Base-by-base conservation (phyloP, 2,888 invertebrate species). In the Thumatha senex region DNA sequence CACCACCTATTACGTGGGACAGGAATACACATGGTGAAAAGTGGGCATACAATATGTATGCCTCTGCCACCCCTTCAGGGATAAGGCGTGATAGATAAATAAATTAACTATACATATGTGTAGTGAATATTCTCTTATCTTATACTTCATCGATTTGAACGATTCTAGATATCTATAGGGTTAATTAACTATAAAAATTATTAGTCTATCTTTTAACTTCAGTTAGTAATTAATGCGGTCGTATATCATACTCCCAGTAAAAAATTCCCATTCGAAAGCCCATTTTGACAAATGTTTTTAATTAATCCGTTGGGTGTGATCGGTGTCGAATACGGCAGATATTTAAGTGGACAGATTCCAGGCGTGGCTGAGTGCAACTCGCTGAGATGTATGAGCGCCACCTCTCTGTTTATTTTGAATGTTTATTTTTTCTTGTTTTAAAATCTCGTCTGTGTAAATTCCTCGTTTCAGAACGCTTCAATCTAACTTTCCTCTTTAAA, bases 201-300 rank as follows among this genome's bases (percentile, higher is more conserved):
- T 24, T 24, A 78, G 75, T 69, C 67, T 73, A 75, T 67, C 79
- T 78, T 82, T 82, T 80, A 70, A 78, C 79, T 68, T 77, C 74
- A 76, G 76, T 74, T 63, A 74, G 70, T 78, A 80, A 82, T 80
- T 79, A 82, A 78, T 80, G 78, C 70, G 66, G 70, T 68, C 56
- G 68, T 75, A 73, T 66, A 75, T 79, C 73, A 77, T 74, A 76
- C 44, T 67, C 72, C 54, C 66, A 61, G 68, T 74, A 77, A 73
- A 78, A 76, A 74, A 77, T 76, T 72, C 70, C 76, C 71, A 76
- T 84, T 83, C 77, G 78, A 76, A 74, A 78, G 65, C 54, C 72
- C 76, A 76, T 84, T 83, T 83, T 82, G 81, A 86, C 80, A 78
- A 83, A 86, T 86, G 82, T 80, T 85, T 84, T 83, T 86, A 86